These are phyloP conservation scores for Cynaeus angustus DNA, from an alignment of 2,888 invertebrate genomes.

Conservation along the genomic window DNA sequence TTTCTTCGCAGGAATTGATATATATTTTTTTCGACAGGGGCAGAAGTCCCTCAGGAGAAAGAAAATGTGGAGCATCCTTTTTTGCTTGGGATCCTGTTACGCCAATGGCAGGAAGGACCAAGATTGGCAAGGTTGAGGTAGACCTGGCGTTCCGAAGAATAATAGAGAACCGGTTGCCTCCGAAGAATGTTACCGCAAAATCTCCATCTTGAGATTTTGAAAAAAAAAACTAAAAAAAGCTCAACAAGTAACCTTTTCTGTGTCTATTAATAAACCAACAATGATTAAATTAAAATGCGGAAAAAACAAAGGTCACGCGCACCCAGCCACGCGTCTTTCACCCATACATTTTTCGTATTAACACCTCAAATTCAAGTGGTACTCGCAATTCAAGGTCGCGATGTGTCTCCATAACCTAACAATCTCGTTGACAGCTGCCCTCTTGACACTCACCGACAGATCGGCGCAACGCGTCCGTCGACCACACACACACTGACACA, in stretches of 20 bases:
- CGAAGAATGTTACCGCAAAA: slow-evolving; percentile 2
- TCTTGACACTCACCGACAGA: neutral
- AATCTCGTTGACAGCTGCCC: neutral
- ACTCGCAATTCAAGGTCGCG: neutral
- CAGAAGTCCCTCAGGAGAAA: too few relatives aligned
- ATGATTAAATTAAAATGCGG: slow-evolving; percentile 4
- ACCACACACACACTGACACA: neutral
- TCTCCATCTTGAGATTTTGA: neutral
- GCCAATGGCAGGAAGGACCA: too few relatives aligned
- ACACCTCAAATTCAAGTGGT: neutral
- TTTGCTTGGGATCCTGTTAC: too few relatives aligned
- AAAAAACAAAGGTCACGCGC: slow-evolving; percentile 1
- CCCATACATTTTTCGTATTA: neutral
- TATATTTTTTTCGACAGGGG: too few relatives aligned
- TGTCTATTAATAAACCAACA: slow-evolving; percentile 1
- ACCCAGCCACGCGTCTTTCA: slow-evolving; percentile 2
- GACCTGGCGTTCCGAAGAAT: neutral
- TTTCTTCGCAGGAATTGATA: too few relatives aligned
- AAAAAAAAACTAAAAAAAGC: neutral
- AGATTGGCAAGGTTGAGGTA: too few relatives aligned
- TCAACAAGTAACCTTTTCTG: neutral
- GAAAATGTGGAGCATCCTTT: too few relatives aligned
- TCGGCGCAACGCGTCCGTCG: neutral
- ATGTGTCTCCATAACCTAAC: neutral
- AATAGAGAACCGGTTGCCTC: slow-evolving; percentile 4